A percentile compares a stretch with the other conserved stretches of the same genome.
These are phyloP conservation scores for Cistogaster globosa DNA, from an alignment of 2,888 invertebrate genomes.

Conservation along the genomic window DNA sequence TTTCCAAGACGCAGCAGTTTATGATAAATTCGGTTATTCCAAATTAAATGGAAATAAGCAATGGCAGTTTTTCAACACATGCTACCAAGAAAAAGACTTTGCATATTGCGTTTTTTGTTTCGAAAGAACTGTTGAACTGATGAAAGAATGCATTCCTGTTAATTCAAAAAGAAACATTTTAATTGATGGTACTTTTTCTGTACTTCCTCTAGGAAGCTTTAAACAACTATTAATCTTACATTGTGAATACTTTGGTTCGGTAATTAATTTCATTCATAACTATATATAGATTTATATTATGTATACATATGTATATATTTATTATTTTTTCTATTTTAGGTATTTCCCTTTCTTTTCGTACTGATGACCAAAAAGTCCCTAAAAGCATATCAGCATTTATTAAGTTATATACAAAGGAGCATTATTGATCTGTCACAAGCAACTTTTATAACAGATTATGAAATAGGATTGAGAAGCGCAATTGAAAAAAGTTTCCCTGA, in stretches of 20 bases:
- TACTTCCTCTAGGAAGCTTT: no score
- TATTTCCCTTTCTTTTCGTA: conserved; percentile 49
- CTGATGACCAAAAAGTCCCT: conserved; percentile 50
- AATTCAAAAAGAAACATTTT: conserved; percentile 48
- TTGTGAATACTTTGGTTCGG: no score
- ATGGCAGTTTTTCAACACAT: conserved; percentile 54
- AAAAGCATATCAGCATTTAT: conserved; percentile 59
- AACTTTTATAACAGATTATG: conserved; percentile 45
- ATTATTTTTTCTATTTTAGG: conserved; percentile 30
- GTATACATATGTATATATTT: conserved; percentile 1
- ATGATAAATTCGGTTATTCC: conserved; percentile 56
- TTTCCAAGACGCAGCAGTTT: conserved; percentile 58
- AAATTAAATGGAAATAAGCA: conserved; percentile 55
- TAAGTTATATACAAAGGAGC: conserved; percentile 58
- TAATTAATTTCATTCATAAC: no score
- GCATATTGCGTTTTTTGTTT: conserved; percentile 53
- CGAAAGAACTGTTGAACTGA: conserved; percentile 37
- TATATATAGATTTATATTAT: no score
- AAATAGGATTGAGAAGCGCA: conserved; percentile 43
- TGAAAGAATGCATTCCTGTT: conserved; percentile 41
- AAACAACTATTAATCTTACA: no score
- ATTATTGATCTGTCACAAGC: conserved; percentile 56
- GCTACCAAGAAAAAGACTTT: conserved; percentile 52
- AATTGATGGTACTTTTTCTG: conserved; percentile 60
- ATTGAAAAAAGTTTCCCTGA: conserved; percentile 43